Conservation (phyloP, 1,140 invertebrate genomes). For the Saccostrea cuccullata region DNA sequence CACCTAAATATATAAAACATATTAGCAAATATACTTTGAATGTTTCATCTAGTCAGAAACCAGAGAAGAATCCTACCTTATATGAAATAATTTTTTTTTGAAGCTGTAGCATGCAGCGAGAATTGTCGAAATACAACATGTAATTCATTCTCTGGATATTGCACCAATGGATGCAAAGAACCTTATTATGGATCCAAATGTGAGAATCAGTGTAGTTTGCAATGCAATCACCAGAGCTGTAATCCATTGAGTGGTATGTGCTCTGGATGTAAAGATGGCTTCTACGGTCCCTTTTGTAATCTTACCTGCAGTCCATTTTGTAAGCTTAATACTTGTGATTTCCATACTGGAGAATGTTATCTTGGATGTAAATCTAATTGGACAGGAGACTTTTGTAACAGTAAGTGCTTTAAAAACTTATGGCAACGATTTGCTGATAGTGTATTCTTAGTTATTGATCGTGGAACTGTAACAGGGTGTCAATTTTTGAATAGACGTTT, state of each 20-base stretch:
- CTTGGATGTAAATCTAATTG: background rate
- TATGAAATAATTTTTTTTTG: background rate
- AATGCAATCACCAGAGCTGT: background rate
- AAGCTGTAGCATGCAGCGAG: background rate
- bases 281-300: background rate
- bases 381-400: background rate
- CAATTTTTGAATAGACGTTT: too few species aligned
- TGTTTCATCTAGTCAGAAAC: too few species aligned
- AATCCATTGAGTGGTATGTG: background rate
- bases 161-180: background rate
- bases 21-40: too few species aligned
- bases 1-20: too few species aligned
- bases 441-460: too few species aligned
- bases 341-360: background rate
- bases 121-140: background rate
- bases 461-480: too few species aligned
- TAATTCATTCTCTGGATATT: background rate
- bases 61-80: too few species aligned
- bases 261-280: background rate
- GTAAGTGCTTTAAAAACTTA: too few species aligned
- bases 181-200: background rate
- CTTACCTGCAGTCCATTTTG: background rate
- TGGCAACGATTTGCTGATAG: too few species aligned
- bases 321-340: background rate
- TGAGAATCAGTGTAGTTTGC: background rate